Evolutionary conservation across 2,113 vertebrate genomes (phyloP).

Genomic region (Centrocercus urophasianus): DNA sequence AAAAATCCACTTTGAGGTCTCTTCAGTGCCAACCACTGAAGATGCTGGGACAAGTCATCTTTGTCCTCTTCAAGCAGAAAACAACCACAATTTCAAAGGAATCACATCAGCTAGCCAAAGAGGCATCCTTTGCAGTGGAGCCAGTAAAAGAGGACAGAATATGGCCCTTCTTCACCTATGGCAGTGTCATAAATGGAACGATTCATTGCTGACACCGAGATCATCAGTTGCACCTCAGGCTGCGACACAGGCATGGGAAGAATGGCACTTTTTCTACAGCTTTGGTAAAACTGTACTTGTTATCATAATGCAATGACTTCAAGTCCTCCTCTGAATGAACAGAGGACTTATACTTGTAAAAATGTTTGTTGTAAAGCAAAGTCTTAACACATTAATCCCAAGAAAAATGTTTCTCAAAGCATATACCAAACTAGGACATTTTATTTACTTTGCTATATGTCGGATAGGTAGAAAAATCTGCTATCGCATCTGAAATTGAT

Average conservation of each 20-base stretch:
- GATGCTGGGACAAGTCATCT: background rate
- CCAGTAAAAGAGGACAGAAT: background rate
- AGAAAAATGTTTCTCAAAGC: background rate
- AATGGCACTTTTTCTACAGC: background rate
- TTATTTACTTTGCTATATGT: background rate
- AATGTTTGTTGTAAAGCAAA: background rate
- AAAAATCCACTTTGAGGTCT: background rate
- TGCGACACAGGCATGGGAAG: background rate
- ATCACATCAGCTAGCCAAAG: background rate
- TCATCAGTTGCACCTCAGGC: background rate
- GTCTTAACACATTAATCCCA: background rate
- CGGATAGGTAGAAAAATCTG: background rate
- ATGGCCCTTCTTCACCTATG: background rate
- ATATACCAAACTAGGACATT: background rate
- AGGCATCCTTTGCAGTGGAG: background rate
- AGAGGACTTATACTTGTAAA: background rate
- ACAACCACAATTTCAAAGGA: background rate
- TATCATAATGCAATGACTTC: background rate
- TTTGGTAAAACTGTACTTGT: background rate
- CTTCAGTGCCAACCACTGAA: background rate
- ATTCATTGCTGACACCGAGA: background rate
- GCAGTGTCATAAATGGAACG: background rate
- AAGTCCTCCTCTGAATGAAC: background rate
- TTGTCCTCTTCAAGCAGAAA: background rate
- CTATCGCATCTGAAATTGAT: background rate